phyloP scores from a whole-genome alignment of 2,888 invertebrate genomes.

The Agrochola litura region DNA sequence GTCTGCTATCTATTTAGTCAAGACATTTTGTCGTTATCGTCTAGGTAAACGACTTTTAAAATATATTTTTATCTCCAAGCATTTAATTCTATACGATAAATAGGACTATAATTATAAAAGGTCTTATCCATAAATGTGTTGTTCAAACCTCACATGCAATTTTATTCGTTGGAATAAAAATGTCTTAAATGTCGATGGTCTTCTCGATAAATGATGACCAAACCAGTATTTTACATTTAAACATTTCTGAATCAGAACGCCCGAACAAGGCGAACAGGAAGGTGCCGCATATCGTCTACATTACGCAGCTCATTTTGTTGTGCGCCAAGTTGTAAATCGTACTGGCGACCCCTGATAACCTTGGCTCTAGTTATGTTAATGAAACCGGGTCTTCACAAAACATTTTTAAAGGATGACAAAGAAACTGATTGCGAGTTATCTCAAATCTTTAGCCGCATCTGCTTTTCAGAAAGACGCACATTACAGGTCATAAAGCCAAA shows the following conservation, averaged over 20 bases:
- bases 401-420: constrained; percentile 53
- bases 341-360: constrained; percentile 76
- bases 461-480: constrained; percentile 29
- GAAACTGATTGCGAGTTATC: constrained; percentile 32
- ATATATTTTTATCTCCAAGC: constrained; percentile 2
- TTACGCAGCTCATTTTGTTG: constrained; percentile 50
- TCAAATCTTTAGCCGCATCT: constrained; percentile 39
- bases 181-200: constrained; percentile 22
- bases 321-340: constrained; percentile 62
- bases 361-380: constrained; percentile 73
- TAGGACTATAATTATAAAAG: constrained; percentile 1
- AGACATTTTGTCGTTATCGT: constrained; percentile 18
- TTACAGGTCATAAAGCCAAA: constrained; percentile 39
- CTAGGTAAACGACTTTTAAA: not conserved
- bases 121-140: constrained; percentile 2
- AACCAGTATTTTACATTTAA: constrained; percentile 36
- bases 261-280: constrained; percentile 60
- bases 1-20: constrained; percentile 17
- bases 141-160: not conserved
- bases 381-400: constrained; percentile 52
- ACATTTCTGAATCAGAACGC: constrained; percentile 1
- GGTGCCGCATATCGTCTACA: constrained; percentile 25
- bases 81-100: constrained; percentile 27
- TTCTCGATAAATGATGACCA: constrained; percentile 8
- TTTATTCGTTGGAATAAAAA: constrained; percentile 29